A percentile compares a stretch with the other conserved stretches of the same genome.
These are phyloP conservation scores for Turritopsis dohrnii DNA, from an alignment of 30 jellyfish, hydroid and myxozoan species.

Conservation along the genomic window DNA sequence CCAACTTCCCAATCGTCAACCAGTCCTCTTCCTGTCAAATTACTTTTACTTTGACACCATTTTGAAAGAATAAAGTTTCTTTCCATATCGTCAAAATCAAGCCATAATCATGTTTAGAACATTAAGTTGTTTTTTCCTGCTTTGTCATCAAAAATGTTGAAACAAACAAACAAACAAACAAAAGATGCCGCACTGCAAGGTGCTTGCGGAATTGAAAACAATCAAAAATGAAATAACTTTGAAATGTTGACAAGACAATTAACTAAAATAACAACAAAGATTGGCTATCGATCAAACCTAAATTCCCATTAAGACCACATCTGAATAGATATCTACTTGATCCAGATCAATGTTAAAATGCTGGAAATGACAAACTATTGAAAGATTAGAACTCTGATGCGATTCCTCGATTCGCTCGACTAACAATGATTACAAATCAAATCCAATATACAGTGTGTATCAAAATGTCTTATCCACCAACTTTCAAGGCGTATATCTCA, in stretches of 20 bases:
- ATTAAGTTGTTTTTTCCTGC: no score
- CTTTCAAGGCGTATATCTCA: no score
- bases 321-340: not conserved
- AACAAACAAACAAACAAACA: not conserved
- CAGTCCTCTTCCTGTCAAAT: not conserved
- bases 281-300: not conserved
- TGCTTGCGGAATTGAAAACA: not conserved
- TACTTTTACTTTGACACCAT: not conserved
- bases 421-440: not conserved
- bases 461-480: no score
- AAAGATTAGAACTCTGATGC: not conserved
- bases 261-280: no score
- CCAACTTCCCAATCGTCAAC: not conserved
- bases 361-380: no score
- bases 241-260: not conserved
- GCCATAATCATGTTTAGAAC: not conserved
- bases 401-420: not conserved
- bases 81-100: not conserved
- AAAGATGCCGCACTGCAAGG: not conserved
- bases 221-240: not conserved
- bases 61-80: not conserved
- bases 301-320: no score
- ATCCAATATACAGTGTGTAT: no score
- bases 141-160: not conserved
- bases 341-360: not conserved